Conservation (phyloP, 1,140 invertebrate species). For the Drosophila tristis region DNA sequence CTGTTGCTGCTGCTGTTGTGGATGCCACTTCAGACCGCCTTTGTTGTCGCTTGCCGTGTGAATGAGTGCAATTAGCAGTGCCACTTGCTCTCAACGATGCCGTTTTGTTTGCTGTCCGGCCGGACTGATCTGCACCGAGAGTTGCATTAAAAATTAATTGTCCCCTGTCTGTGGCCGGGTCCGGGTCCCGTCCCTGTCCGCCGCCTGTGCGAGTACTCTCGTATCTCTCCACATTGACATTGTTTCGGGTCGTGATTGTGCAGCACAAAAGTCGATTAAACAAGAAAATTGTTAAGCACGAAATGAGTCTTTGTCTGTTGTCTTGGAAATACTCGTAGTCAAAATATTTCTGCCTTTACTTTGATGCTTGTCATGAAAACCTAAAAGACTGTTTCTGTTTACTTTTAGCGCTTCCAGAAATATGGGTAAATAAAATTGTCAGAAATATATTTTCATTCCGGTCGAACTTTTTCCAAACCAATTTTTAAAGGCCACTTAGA, state of each 20-base stretch:
- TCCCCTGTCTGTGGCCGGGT: slow-evolving; percentile 44
- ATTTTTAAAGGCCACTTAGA: slow-evolving; percentile 20
- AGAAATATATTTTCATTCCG: slow-evolving; percentile 5
- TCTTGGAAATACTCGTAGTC: neutral
- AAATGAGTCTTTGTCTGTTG: neutral
- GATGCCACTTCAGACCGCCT: slow-evolving; percentile 57
- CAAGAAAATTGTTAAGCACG: slow-evolving; percentile 15
- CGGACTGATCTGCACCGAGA: slow-evolving; percentile 53
- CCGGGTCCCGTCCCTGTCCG: neutral
- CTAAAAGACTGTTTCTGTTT: slow-evolving; percentile 15
- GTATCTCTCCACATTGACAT: slow-evolving; percentile 15
- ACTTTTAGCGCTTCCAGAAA: slow-evolving; percentile 5
- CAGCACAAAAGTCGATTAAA: slow-evolving; percentile 45
- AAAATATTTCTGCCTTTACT: neutral
- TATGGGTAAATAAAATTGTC: slow-evolving; percentile 38
- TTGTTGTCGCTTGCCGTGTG: slow-evolving; percentile 69
- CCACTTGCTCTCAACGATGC: slow-evolving; percentile 65
- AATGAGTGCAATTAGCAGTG: slow-evolving; percentile 78
- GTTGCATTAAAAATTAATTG: slow-evolving; percentile 73
- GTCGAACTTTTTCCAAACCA: slow-evolving; percentile 3
- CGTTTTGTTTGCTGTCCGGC: slow-evolving; percentile 53
- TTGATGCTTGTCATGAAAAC: slow-evolving; percentile 1
- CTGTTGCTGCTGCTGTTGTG: slow-evolving; percentile 24
- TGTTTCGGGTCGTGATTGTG: slow-evolving; percentile 46
- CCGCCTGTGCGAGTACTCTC: too few species aligned